Base-by-base conservation (phyloP, 2,797 vertebrate genomes). In the Scolopax rusticola region DNA sequence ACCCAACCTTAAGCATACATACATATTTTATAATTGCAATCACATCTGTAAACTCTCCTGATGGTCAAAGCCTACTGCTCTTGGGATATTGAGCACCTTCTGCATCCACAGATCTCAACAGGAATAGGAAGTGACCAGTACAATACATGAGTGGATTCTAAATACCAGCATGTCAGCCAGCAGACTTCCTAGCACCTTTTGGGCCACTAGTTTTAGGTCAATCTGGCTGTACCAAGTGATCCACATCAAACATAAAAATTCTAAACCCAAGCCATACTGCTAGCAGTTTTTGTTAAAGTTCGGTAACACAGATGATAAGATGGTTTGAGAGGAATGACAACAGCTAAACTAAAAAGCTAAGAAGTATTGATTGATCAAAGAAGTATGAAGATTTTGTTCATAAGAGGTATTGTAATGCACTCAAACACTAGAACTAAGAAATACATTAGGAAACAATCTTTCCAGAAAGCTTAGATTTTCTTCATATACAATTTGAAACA, bases 131-230 rank as follows among this genome's bases (percentile, higher is more conserved):
- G 8, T 9, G 16, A 63, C 15, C 8, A 32, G 21, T 17, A 84
- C 40, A 54, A 32, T 9, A 36, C 24, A 80, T 50, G 38, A 83
- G 19, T 8, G 12, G 30, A 59, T 24, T 61, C 53, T 32, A 54
- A 76, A 9, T 16, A 61, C 17, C 23, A 33, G 2, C 0, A 0
- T 43, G 28, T 67, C 36, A 69, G 25, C 7, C 0, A 0, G 32
- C 2, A 80, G n/a, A 47, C 24, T 54, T 77, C 28, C 15, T 13
- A 78, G 33, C 28, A 86, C 30, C 40, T 48, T 88, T 33, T 57
- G 41, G 18, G 12, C 48, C 20, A 33, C 8, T 8, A 40, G 4
- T 47, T 83, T 67, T 25, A 65, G 56, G 68, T 59, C n/a, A 80
- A 20, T 28, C 24, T 43, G 27, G 27, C 11, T 4, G 0, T 25